These are phyloP conservation scores for Nineta flava DNA, from an alignment of 2,888 invertebrate genomes.

Conservation along the genomic window DNA sequence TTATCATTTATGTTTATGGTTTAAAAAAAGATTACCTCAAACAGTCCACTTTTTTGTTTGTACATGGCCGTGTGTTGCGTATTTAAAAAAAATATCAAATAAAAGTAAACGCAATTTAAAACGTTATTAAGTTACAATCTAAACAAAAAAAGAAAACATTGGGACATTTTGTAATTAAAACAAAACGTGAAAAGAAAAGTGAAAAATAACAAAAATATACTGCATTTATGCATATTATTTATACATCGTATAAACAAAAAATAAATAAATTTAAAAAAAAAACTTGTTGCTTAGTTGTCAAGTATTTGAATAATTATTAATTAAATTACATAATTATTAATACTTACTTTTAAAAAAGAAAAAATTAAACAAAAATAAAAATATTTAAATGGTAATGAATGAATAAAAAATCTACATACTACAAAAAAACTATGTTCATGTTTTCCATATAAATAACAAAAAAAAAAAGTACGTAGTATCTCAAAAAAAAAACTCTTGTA, in stretches of 20 bases:
- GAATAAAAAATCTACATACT: conserved; percentile 12
- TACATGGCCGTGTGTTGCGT: no score
- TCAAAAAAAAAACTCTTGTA: conserved; percentile 13
- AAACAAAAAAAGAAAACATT: no score
- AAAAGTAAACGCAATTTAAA: no score
- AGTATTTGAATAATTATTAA: conserved; percentile 20
- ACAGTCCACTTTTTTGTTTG: no score
- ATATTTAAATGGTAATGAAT: conserved; percentile 6
- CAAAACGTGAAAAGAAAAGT: no score
- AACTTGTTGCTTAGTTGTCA: conserved; percentile 27
- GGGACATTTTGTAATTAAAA: no score
- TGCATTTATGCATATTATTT: not conserved
- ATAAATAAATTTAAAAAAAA: conserved; percentile 17
- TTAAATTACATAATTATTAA: conserved; percentile 2
- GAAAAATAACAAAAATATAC: not conserved
- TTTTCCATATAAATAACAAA: conserved; percentile 24
- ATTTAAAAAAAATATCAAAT: no score
- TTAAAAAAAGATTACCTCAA: no score
- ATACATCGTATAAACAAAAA: no score
- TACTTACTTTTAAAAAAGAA: conserved; percentile 18
- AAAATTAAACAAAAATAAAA: conserved; percentile 3
- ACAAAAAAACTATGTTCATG: conserved; percentile 26
- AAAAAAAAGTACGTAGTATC: conserved; percentile 17
- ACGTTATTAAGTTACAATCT: no score
- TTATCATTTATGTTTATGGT: no score